Percentiles rank a stretch among this genome's conserved stretches.
phyloP scores from a whole-genome alignment of 1,140 invertebrate species.

The Bilobella aurantiaca region DNA sequence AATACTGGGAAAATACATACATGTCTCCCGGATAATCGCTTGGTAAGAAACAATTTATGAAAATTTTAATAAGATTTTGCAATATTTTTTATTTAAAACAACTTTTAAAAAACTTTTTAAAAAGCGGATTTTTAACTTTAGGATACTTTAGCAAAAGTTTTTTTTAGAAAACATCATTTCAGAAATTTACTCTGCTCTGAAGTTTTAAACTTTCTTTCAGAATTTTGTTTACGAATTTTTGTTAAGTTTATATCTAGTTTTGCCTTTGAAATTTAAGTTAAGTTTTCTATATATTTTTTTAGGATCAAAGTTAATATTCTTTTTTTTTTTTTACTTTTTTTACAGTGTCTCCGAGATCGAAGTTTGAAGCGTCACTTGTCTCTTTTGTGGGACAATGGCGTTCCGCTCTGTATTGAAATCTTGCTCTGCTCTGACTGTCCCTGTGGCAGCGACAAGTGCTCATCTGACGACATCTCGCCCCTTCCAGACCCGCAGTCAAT shows the following conservation, averaged over 20 bases:
- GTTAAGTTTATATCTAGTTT: too few species aligned
- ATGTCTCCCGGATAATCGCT: conserved; percentile 45
- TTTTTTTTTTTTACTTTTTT: conserved; percentile 16
- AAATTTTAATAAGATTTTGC: neutral
- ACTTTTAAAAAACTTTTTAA: too few species aligned
- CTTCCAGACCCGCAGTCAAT: conserved; percentile 39
- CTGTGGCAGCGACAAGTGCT: conserved; percentile 46
- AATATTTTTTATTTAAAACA: neutral
- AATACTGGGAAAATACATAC: conserved; percentile 47
- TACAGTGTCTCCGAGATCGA: conserved; percentile 47
- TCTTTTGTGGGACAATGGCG: conserved; percentile 49
- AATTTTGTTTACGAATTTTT: too few species aligned
- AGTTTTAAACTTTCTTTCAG: too few species aligned
- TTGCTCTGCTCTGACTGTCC: conserved; percentile 56
- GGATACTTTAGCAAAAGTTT: too few species aligned
- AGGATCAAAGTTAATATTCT: neutral
- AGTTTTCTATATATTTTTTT: too few species aligned
- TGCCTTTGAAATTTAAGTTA: neutral
- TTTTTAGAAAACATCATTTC: too few species aligned
- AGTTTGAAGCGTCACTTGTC: conserved; percentile 46
- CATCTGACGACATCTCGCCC: conserved; percentile 43
- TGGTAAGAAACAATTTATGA: conserved; percentile 18
- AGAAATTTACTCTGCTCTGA: too few species aligned
- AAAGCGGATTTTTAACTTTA: too few species aligned
- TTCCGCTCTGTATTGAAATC: conserved; percentile 61